A percentile compares a stretch with the other conserved stretches of the same genome.
Conservation (phyloP, 2,797 vertebrate species). For the Staurois parvus region DNA sequence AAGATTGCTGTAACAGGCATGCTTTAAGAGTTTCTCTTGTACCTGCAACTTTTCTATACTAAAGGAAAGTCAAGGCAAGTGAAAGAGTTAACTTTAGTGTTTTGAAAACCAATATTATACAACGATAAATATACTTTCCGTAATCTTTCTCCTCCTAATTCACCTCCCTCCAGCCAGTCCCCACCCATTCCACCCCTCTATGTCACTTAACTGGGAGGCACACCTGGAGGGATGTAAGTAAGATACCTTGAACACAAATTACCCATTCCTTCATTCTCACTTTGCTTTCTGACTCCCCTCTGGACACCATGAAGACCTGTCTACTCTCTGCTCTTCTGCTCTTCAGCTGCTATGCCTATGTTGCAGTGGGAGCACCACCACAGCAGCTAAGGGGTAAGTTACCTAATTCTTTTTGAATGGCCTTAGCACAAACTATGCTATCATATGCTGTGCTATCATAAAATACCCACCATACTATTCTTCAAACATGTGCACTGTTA, state of each 20-base stretch:
- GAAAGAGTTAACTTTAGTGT: conserved; percentile 45
- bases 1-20: not conserved
- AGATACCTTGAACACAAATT: conserved; percentile 55
- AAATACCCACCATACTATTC: no score
- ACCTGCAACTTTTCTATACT: not conserved
- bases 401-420: not conserved
- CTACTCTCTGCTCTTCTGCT: conserved; percentile 44
- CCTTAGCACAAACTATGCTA: not conserved
- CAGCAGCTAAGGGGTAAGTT: conserved; percentile 52
- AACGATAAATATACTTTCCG: conserved; percentile 9
- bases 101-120: conserved; percentile 43
- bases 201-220: conserved; percentile 45
- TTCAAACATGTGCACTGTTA: no score
- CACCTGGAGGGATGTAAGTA: conserved; percentile 53
- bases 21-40: not conserved
- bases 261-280: not conserved
- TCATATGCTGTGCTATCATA: no score
- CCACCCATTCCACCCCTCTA: conserved; percentile 26
- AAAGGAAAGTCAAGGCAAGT: not conserved
- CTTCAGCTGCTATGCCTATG: conserved; percentile 48
- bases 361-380: conserved; percentile 34
- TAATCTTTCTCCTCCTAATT: conserved; percentile 7
- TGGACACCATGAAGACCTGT: conserved; percentile 56
- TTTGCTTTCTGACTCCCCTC: not conserved
- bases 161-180: not conserved